phyloP scores from a whole-genome alignment of 1,140 invertebrate genomes.

The Drosophila obscura region DNA sequence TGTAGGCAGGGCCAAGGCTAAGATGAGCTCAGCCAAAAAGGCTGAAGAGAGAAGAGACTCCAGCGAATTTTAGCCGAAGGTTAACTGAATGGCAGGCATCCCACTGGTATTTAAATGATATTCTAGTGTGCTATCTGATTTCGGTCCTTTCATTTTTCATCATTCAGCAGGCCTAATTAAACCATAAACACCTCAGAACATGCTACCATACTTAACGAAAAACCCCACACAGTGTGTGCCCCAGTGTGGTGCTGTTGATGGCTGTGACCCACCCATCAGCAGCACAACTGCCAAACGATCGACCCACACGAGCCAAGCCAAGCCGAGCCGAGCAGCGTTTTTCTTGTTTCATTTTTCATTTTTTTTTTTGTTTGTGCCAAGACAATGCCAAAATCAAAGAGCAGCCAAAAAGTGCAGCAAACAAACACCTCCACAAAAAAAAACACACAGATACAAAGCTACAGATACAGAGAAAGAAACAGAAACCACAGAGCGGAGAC shows the following conservation, averaged over 20 bases:
- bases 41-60: too few species aligned
- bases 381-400: slow-evolving; percentile 72
- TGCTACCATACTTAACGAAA: slow-evolving; percentile 68
- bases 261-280: slow-evolving; percentile 35
- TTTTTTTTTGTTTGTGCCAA: too few species aligned
- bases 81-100: too few species aligned
- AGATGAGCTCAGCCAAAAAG: slow-evolving; percentile 27
- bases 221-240: slow-evolving; percentile 50
- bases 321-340: slow-evolving; percentile 18
- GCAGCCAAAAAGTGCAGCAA: slow-evolving; percentile 63
- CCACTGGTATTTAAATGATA: background rate
- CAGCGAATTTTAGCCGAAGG: too few species aligned
- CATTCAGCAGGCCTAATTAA: slow-evolving; percentile 59
- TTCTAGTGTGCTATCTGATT: slow-evolving; percentile 6
- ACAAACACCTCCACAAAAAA: slow-evolving; percentile 57
- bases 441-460: background rate
- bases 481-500: slow-evolving; percentile 25
- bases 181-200: slow-evolving; percentile 76
- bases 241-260: slow-evolving; percentile 10
- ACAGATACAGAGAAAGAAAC: background rate
- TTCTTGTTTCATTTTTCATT: slow-evolving; percentile 42
- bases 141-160: slow-evolving; percentile 69
- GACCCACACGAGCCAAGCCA: slow-evolving; percentile 56
- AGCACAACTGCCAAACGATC: slow-evolving; percentile 54
- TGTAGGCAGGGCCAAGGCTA: slow-evolving; percentile 54